phyloP scores from a whole-genome alignment of 2,888 invertebrate genomes.

The Eupithecia insigniata region DNA sequence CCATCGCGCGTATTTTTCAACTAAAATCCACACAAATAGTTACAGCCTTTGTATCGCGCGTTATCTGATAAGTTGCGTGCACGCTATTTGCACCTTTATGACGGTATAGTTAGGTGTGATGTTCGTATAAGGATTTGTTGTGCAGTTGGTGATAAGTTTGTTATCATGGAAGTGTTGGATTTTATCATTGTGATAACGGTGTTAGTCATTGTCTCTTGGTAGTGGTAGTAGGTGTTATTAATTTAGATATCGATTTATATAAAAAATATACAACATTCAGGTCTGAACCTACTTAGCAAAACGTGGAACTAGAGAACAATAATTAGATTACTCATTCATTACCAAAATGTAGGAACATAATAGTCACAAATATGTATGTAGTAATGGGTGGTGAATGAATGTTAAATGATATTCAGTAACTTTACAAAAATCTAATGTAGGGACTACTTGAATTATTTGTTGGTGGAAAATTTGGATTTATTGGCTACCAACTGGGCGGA shows the following conservation, averaged over 20 bases:
- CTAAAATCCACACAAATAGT: conserved; percentile 62
- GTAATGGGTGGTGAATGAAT: neutral
- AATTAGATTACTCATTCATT: neutral
- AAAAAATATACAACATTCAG: neutral
- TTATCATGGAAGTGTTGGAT: conserved; percentile 50
- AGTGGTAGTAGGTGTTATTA: neutral
- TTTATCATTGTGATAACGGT: conserved; percentile 53
- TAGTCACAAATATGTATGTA: neutral
- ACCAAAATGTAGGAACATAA: neutral
- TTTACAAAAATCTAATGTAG: too few species aligned
- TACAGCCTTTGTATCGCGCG: conserved; percentile 29
- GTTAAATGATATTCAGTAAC: neutral
- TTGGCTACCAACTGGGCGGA: too few species aligned
- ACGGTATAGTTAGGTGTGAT: conserved; percentile 40
- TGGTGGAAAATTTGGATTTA: too few species aligned
- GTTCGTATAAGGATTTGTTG: conserved; percentile 48
- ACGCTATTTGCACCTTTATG: conserved; percentile 40
- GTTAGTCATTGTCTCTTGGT: conserved; percentile 19
- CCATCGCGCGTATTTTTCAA: conserved; percentile 66
- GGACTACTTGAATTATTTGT: too few species aligned
- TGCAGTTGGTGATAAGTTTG: conserved; percentile 49
- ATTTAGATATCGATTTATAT: neutral
- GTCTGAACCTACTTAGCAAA: too few species aligned
- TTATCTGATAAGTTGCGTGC: conserved; percentile 27
- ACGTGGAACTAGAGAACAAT: neutral